Conservation (phyloP, 92 coral and sea anemone genomes). For the Palythoa heliodiscus region DNA sequence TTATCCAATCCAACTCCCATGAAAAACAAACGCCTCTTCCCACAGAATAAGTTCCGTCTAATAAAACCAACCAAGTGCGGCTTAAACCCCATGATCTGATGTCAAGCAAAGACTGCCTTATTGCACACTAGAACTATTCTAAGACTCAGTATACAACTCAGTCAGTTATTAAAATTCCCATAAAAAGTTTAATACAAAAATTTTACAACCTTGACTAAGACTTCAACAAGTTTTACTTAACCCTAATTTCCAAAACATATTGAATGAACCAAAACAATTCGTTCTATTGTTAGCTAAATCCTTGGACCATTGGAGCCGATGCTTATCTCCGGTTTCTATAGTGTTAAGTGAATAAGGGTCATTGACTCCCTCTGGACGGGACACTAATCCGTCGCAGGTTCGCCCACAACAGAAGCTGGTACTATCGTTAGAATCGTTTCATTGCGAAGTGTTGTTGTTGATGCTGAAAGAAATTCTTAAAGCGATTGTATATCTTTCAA, state of each 20-base stretch:
- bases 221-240: not conserved
- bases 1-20: too few species aligned
- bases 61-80: not conserved
- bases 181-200: constrained; percentile 19
- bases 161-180: not conserved
- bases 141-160: not conserved
- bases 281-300: not conserved
- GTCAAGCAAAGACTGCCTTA: not conserved
- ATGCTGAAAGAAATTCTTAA: not conserved
- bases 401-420: too few species aligned
- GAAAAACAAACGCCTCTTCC: too few species aligned
- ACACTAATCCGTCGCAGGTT: too few species aligned
- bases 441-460: not conserved
- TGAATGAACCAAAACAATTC: constrained; percentile 18
- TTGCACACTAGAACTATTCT: not conserved
- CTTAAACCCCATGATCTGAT: not conserved
- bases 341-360: too few species aligned
- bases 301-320: too few species aligned
- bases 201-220: not conserved
- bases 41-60: not conserved
- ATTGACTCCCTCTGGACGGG: too few species aligned
- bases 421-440: not conserved
- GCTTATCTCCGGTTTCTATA: too few species aligned
- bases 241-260: constrained; percentile 1
- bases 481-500: not conserved